Conservation (phyloP, 2,797 vertebrate species). For the Cichlasoma orientale region DNA sequence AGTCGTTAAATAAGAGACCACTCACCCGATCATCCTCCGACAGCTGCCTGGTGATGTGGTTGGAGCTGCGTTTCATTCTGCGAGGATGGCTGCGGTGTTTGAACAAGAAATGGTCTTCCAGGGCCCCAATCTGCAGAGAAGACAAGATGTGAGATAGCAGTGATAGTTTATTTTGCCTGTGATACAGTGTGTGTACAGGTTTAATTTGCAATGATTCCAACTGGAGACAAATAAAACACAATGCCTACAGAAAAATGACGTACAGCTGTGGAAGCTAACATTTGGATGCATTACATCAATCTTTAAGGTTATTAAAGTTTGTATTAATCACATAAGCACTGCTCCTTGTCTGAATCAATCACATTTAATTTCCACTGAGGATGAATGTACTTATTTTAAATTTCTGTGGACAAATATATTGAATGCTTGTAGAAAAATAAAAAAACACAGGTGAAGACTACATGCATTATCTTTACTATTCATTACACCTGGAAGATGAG, state of each 20-base stretch:
- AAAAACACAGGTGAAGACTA: neutral
- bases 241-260: neutral
- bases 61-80: slow-evolving; percentile 89
- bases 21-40: slow-evolving; percentile 93
- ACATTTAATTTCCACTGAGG: neutral
- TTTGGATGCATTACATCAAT: neutral
- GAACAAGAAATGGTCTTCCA: slow-evolving; percentile 96
- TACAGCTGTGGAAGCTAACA: neutral
- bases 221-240: neutral
- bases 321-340: neutral
- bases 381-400: neutral
- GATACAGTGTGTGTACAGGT: neutral
- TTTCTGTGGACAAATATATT: neutral
- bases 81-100: slow-evolving; percentile 88
- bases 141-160: slow-evolving; percentile 5
- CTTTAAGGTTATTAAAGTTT: neutral
- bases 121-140: slow-evolving; percentile 89
- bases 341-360: neutral
- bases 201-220: neutral
- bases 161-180: slow-evolving; percentile 3
- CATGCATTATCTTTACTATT: neutral
- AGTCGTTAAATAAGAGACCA: neutral
- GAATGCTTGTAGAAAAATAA: neutral
- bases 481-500: slow-evolving; percentile 3
- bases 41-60: slow-evolving; percentile 90